These are phyloP conservation scores for Allolobophora icterica DNA, from an alignment of 2,888 invertebrate genomes.

Conservation along the genomic window DNA sequence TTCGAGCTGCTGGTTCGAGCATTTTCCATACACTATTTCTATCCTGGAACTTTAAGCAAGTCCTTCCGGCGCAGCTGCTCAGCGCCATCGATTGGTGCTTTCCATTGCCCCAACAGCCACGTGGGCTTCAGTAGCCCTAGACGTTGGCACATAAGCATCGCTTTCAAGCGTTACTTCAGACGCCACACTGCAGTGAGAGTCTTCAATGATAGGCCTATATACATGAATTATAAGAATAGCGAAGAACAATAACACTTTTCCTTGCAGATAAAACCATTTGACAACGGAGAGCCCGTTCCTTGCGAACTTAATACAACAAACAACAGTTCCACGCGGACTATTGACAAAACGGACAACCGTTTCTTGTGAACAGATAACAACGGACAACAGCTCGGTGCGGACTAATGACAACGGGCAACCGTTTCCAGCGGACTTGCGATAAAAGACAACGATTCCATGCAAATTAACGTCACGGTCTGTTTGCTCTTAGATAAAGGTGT, in stretches of 20 bases:
- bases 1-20: too few relatives aligned
- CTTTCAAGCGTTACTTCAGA: too few relatives aligned
- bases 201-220: background rate
- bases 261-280: background rate
- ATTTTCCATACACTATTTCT: too few relatives aligned
- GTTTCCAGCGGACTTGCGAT: background rate
- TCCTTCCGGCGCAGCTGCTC: too few relatives aligned
- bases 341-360: background rate
- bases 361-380: background rate
- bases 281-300: background rate
- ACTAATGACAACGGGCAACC: background rate
- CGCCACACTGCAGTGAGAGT: background rate
- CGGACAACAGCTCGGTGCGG: background rate
- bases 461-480: background rate
- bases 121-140: too few relatives aligned
- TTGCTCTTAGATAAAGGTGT: too few relatives aligned
- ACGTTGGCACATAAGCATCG: too few relatives aligned
- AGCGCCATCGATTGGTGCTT: too few relatives aligned
- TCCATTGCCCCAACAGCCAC: too few relatives aligned
- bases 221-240: too few relatives aligned
- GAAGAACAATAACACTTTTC: background rate
- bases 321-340: background rate
- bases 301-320: background rate
- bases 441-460: background rate
- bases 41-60: too few relatives aligned